Evolutionary conservation across 2,797 vertebrate species (phyloP).

Genomic region (Anguilla anguilla): DNA sequence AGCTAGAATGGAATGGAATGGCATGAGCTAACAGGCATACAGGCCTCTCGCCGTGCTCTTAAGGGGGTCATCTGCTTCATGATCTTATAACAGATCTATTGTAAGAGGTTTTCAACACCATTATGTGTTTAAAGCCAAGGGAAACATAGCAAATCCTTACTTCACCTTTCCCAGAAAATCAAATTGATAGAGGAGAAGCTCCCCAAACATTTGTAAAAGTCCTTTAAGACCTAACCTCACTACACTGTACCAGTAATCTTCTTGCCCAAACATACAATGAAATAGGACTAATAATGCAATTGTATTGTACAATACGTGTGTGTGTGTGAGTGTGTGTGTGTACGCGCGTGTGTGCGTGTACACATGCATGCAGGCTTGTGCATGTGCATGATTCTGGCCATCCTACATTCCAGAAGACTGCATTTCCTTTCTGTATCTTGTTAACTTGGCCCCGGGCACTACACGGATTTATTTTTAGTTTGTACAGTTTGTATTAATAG

Average conservation of each 20-base stretch:
- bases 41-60: background rate
- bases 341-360: background rate
- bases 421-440: background rate
- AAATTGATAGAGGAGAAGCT: background rate
- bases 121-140: background rate
- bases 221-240: background rate
- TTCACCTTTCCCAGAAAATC: background rate
- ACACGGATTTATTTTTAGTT: background rate
- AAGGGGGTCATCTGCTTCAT: background rate
- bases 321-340: background rate
- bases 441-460: background rate
- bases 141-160: background rate
- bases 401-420: background rate
- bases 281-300: background rate
- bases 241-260: background rate
- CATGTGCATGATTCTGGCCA: too few species aligned
- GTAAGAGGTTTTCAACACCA: background rate
- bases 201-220: background rate
- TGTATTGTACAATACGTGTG: background rate
- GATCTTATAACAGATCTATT: background rate
- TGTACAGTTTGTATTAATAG: conserved; percentile 1
- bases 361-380: background rate
- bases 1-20: background rate
- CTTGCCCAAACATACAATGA: background rate
- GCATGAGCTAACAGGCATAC: background rate